A percentile compares a stretch with the other conserved stretches of the same genome.
phyloP scores from a whole-genome alignment of 2,888 invertebrate genomes.

The Conus canariensis region DNA sequence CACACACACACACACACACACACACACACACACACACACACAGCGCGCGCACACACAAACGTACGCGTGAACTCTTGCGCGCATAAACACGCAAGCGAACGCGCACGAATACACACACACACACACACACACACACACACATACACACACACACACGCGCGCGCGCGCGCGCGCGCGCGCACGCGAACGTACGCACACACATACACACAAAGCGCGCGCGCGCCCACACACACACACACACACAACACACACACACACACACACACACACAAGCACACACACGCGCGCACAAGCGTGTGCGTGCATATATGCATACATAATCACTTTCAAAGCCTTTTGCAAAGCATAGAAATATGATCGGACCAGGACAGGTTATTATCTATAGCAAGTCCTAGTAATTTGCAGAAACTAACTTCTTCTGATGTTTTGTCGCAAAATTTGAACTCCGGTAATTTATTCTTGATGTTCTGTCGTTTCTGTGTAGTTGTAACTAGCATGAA shows the following conservation, averaged over 20 bases:
- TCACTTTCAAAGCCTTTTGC: not conserved
- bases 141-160: not conserved
- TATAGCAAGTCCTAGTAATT: too few relatives aligned
- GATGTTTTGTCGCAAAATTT: too few relatives aligned
- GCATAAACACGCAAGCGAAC: not conserved
- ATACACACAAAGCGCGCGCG: too few relatives aligned
- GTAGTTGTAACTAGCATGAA: too few relatives aligned
- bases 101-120: slow-evolving; percentile 23
- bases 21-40: not conserved
- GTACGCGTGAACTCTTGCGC: not conserved
- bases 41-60: slow-evolving; percentile 19
- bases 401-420: too few relatives aligned
- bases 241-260: slow-evolving; percentile 35
- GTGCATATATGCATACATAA: not conserved
- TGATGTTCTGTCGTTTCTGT: too few relatives aligned
- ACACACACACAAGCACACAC: slow-evolving; percentile 5
- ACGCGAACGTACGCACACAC: not conserved
- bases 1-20: not conserved
- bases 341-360: too few relatives aligned
- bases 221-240: not conserved
- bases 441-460: too few relatives aligned
- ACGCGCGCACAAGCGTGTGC: not conserved
- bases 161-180: not conserved
- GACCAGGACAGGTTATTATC: too few relatives aligned
- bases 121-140: slow-evolving; percentile 37